phyloP scores from a whole-genome alignment of 2,113 vertebrate species.

The Centropus unirufus region DNA sequence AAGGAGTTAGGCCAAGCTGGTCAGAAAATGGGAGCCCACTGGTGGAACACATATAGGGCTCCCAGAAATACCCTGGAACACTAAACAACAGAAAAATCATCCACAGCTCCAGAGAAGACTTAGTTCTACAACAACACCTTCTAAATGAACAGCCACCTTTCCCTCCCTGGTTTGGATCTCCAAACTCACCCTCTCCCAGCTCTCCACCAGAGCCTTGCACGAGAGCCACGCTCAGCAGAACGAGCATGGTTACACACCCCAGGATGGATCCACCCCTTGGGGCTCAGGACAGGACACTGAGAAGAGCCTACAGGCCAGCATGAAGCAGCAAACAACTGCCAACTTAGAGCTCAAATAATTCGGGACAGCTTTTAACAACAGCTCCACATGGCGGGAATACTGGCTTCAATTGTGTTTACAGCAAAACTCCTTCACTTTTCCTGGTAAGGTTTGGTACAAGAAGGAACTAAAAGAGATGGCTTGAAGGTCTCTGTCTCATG shows the following conservation, averaged over 20 bases:
- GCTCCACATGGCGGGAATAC: not conserved
- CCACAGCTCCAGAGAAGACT: not conserved
- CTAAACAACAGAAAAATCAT: not conserved
- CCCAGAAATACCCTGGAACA: not conserved
- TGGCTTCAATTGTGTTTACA: rapidly evolving
- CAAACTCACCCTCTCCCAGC: not conserved
- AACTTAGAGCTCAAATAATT: not conserved
- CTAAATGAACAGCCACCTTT: not conserved
- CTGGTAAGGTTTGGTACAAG: not conserved
- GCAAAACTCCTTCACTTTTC: not conserved
- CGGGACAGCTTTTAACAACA: not conserved
- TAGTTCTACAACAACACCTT: not conserved
- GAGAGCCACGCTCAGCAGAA: not conserved
- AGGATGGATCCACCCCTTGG: rapidly evolving
- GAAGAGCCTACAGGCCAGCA: not conserved
- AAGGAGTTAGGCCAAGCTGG: not conserved
- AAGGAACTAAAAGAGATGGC: not conserved
- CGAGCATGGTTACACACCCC: rapidly evolving
- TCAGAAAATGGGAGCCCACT: not conserved
- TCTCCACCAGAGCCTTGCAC: not conserved
- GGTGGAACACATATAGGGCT: not conserved
- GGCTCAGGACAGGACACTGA: not conserved
- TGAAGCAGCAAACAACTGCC: not conserved
- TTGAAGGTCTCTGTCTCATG: not conserved
- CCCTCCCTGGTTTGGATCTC: not conserved